Base-by-base conservation (phyloP, 2,888 invertebrate species). In the Hirtodrosophila duncani region DNA sequence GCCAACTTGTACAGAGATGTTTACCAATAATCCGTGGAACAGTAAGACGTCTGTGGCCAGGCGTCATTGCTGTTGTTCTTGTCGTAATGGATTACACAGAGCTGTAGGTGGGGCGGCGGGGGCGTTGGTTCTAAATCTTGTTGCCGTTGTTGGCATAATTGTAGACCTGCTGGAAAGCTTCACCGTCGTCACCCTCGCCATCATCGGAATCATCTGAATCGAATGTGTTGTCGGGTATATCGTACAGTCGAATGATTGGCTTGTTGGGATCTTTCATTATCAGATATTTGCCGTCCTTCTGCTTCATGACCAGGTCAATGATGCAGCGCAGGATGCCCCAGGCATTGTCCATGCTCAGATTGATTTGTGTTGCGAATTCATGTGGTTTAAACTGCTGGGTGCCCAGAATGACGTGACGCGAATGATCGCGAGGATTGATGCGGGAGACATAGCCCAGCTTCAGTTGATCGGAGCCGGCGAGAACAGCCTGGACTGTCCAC, bases 241-340 rank as follows among this genome's bases (percentile, higher is more conserved):
- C 97, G 87, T 99, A 99, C 74, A 99, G 90, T 68, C 98, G 94
- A 77, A 99, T 96, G 89, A 98, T 92, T 1, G 97, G 97, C 93
- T 99, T 99, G 89, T 98, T 99, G 3, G 99, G 99, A 88, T 99
- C 98, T 88, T 99, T 98, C 96, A 99, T 97, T 71, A 99, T 97
- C 82, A 99, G 89, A 88, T 98, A 99, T 87, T 94, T 94, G 68
- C 99, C 98, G 85, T 98, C 97, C 84, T 96, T 95, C 86, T 98
- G 95, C 87, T 97, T 97, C 95, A 98, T 96, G 78, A 97, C 96
- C 63, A 97, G 93, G 83, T 99, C 99, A 80, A 99, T 94, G 83
- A 99, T 97, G 87, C 98, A 99, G 8, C 99, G 91, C 58, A 99
- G 89, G 57, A 99, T 95, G 64, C 98, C 99, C 99, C 99, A 99